A percentile compares a stretch with the other conserved stretches of the same genome.
Conservation (phyloP, 2,797 vertebrate species). For the Trichosurus vulpecula region DNA sequence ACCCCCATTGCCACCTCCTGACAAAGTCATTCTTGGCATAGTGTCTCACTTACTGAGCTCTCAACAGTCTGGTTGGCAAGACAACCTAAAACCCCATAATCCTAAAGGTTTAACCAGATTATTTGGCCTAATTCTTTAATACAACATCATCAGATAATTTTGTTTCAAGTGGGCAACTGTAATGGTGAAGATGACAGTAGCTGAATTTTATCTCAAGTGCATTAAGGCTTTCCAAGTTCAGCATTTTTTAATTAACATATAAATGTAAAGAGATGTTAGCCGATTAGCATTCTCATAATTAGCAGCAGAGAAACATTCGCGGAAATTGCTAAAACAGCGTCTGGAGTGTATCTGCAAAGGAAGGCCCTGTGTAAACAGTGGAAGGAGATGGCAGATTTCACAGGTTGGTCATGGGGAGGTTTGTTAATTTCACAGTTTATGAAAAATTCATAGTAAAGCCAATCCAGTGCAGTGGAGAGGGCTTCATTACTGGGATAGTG, state of each 20-base stretch:
- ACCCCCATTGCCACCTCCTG: not conserved
- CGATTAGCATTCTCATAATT: constrained; percentile 76
- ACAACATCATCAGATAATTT: constrained; percentile 77
- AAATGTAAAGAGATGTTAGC: constrained; percentile 62
- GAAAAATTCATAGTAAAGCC: constrained; percentile 66
- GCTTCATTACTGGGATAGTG: constrained; percentile 50
- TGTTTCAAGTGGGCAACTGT: constrained; percentile 60
- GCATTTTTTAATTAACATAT: constrained; percentile 71
- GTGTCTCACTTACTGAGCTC: constrained; percentile 60
- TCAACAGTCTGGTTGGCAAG: constrained; percentile 72
- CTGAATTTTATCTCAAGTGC: constrained; percentile 66
- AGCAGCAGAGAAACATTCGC: constrained; percentile 70
- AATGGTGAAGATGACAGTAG: constrained; percentile 55
- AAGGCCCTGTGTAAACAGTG: constrained; percentile 30
- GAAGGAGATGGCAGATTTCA: constrained; percentile 56
- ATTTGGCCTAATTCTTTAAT: constrained; percentile 81
- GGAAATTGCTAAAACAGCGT: constrained; percentile 60
- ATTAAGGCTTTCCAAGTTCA: constrained; percentile 50
- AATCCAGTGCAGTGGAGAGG: constrained; percentile 49
- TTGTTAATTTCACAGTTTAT: constrained; percentile 72
- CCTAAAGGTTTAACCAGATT: constrained; percentile 78
- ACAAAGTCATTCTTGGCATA: not conserved
- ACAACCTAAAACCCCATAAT: constrained; percentile 73
- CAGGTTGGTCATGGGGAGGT: constrained; percentile 63
- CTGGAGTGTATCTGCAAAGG: constrained; percentile 51